These are phyloP conservation scores for Harpalus rubripes DNA, from an alignment of 2,888 invertebrate genomes.

Conservation along the genomic window DNA sequence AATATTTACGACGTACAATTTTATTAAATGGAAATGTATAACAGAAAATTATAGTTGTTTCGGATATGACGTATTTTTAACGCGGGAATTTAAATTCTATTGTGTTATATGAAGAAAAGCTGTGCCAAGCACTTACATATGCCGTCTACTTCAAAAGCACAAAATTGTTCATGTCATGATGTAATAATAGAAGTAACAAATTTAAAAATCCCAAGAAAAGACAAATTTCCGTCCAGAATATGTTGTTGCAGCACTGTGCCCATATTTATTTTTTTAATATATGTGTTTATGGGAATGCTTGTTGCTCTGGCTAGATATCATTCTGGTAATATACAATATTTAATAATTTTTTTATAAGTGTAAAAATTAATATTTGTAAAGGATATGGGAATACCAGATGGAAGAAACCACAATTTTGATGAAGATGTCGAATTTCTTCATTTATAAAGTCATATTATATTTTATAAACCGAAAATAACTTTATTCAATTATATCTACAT, in stretches of 20 bases:
- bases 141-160: slow-evolving; percentile 48
- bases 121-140: slow-evolving; percentile 3
- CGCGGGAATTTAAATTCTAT: slow-evolving; percentile 24
- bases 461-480: slow-evolving; percentile 43
- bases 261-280: slow-evolving; percentile 37
- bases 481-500: slow-evolving; percentile 61
- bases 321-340: slow-evolving; percentile 22
- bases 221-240: neutral
- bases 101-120: slow-evolving; percentile 14
- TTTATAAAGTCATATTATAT: neutral
- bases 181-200: slow-evolving; percentile 9
- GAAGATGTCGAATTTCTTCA: neutral
- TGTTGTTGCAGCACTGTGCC: slow-evolving; percentile 23
- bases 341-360: neutral
- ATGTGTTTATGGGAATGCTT: slow-evolving; percentile 18
- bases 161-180: slow-evolving; percentile 18
- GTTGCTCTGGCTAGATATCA: slow-evolving; percentile 40
- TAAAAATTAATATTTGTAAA: slow-evolving; percentile 8
- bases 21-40: neutral
- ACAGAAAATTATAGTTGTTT: neutral
- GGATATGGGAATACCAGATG: neutral
- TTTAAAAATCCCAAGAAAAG: neutral
- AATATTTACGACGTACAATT: slow-evolving; percentile 11
- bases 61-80: slow-evolving; percentile 2
- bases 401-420: neutral